These are phyloP conservation scores for Anas platyrhynchos DNA, from an alignment of 2,113 vertebrate species.

Conservation along the genomic window DNA sequence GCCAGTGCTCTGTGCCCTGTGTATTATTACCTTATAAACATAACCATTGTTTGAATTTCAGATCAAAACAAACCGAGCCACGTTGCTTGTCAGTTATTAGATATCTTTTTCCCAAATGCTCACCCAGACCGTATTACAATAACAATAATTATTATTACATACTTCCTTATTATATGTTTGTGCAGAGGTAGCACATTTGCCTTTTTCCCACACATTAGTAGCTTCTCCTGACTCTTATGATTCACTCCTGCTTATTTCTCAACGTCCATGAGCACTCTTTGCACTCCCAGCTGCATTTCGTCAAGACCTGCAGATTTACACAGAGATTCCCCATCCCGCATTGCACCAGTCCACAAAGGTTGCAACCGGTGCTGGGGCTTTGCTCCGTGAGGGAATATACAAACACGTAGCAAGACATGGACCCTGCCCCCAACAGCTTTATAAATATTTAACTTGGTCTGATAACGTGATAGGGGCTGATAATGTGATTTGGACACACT, in stretches of 20 bases:
- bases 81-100: constrained; percentile 69
- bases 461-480: constrained; percentile 11
- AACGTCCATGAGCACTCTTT: constrained; percentile 37
- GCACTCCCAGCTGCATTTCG: not conserved
- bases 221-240: constrained; percentile 67
- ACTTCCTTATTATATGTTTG: constrained; percentile 73
- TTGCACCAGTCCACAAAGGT: not conserved
- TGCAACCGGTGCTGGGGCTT: not conserved
- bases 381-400: not conserved
- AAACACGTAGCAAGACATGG: not conserved
- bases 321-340: not conserved
- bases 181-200: constrained; percentile 68
- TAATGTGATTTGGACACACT: constrained; percentile 6
- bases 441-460: constrained; percentile 64
- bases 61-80: constrained; percentile 72
- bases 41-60: constrained; percentile 73
- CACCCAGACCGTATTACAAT: constrained; percentile 67
- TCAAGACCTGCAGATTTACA: constrained; percentile 15
- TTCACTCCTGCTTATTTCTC: constrained; percentile 63
- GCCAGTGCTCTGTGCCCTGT: constrained; percentile 65
- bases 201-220: constrained; percentile 70
- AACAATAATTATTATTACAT: constrained; percentile 77
- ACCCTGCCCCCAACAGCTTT: constrained; percentile 44
- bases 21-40: constrained; percentile 70
- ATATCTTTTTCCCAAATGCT: constrained; percentile 72